Base-by-base conservation (phyloP, 2,113 vertebrate species). In the Anthoscopus minutus region DNA sequence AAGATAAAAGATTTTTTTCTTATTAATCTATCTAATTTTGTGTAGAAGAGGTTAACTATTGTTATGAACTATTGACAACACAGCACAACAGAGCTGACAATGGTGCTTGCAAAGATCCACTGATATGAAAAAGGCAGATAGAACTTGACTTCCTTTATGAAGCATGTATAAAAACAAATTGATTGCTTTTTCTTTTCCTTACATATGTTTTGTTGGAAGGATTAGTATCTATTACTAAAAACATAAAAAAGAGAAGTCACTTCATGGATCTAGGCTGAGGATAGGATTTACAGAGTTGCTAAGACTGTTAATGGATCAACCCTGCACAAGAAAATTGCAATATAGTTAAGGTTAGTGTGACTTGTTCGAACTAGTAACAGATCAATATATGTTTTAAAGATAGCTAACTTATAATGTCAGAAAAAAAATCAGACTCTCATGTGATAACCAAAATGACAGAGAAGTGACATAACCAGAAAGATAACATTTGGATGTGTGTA, bases 221-320 rank as follows among this genome's bases (percentile, higher is more conserved):
- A 70, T 86, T 88, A 31, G 90, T 70, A 92, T 61, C 57, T 95
- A 20, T 25, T 51, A 70, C 42, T 89, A 70, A 94, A 94, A 94
- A 61, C 13, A 25, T 11, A 69, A 30, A 86, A 57, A 60, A 38
- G 3, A 82, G 38, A 61, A 86, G 28, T 62, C 28, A 69, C 11
- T 15, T 30, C 15, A 84, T 37, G 15, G 42, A 7, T 65, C 40
- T 33, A 38, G 15, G 1, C 77, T 40, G 54, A 60, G 25, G 33
- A 61, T 8, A 53, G 20, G 18, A 14, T 88, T 48, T 77, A 76
- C 25, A 69, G 45, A 82, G 10, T 48, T 86, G 22, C 65, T 48
- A 40, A 62, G 22, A 28, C 11, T 50, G 10, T 11, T 58, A 51
- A 57, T 6, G 11, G 23, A n/a, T 61, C 65, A 84, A 76, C 1